Base-by-base conservation (phyloP, 2,888 invertebrate genomes). In the Drosophila colorata region DNA sequence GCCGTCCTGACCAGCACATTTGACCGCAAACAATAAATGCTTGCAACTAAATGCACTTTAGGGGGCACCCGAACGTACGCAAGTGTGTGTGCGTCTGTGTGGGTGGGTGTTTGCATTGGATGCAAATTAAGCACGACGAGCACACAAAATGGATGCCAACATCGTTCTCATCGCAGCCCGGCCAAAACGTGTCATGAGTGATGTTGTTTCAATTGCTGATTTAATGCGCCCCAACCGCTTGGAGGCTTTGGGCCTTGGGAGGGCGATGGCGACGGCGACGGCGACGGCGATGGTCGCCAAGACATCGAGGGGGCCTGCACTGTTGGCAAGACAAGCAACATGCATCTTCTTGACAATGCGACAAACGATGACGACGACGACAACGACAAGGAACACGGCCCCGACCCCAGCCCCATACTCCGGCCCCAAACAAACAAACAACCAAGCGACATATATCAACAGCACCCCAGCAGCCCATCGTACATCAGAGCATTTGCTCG, bases 191-290 rank as follows among this genome's bases (percentile, higher is more conserved):
- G 88, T 88, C 87, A 80, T 90, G 87, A 90, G 81, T 87, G 89
- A 88, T 90, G 88, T 88, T 88, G 85, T 81, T 87, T 87, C 87
- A 89, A 90, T 87, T 87, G 82, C 87, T 87, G 87, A 90, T 87
- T 88, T 88, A 87, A 87, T 87, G 88, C 85, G 58, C 70, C 68
- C 74, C 87, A 28, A 68, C 76, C 71, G 52, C 66, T 67, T 65
- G 56, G 67, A 52, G 79, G 63, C 67, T 52, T 44, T 23, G 75
- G 60, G 56, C 59, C 48, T 56, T 69, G 43, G 51, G 55, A 52
- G 51, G 53, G 53, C 46, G 25, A 18, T 65, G 63, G 53, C 25
- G n/a, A n/a, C n/a, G n/a, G n/a, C n/a, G n/a, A n/a, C n/a, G n/a
- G n/a, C n/a, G 23, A 23, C 23, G 25, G 4, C 28, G 33, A 11